Evolutionary conservation across 1,140 invertebrate genomes (phyloP).

Genomic region (Aplysia californica): DNA sequence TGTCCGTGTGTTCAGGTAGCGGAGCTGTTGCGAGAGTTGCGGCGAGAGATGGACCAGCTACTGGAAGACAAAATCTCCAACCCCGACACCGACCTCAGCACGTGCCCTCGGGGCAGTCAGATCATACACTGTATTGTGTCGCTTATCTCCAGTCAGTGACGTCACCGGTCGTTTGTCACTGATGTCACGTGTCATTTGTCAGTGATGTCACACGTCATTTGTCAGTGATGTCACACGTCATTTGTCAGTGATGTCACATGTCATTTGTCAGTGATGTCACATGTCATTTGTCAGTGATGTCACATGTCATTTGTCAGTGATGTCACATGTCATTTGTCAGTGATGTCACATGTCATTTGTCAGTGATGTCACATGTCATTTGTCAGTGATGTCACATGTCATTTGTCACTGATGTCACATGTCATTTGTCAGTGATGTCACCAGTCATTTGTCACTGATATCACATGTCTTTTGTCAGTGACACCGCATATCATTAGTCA

Average conservation of each 20-base stretch:
- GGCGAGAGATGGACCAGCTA: constrained; percentile 56
- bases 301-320: no score
- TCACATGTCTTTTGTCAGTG: no score
- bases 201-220: neutral
- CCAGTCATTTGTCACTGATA: no score
- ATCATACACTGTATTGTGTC: constrained; percentile 84
- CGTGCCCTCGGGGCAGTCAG: constrained; percentile 80
- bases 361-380: no score
- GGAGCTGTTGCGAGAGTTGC: constrained; percentile 56
- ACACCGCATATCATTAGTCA: no score
- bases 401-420: no score
- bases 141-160: constrained; percentile 73
- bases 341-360: no score
- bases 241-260: neutral
- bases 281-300: no score
- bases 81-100: constrained; percentile 77
- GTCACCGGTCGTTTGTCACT: neutral
- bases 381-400: no score
- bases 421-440: no score
- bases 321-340: no score
- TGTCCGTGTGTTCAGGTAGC: no score
- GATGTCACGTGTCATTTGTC: neutral
- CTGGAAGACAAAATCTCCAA: constrained; percentile 59
- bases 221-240: neutral
- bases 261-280: neutral